phyloP scores from a whole-genome alignment of 2,797 vertebrate species.

The Fundulus diaphanus region DNA sequence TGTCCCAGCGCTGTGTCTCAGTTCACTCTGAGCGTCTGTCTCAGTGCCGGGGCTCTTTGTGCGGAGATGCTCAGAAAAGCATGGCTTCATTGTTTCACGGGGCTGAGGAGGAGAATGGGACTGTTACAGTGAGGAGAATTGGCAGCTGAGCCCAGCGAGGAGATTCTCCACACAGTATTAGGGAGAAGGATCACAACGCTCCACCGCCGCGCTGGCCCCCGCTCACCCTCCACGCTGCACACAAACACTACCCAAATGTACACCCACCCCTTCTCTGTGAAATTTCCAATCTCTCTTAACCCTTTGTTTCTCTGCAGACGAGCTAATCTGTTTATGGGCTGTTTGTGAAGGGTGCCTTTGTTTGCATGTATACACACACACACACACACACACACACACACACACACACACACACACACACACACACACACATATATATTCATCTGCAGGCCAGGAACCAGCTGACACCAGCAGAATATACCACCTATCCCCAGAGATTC shows the following conservation, averaged over 20 bases:
- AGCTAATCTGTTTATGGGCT: constrained; percentile 79
- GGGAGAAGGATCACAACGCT: constrained; percentile 69
- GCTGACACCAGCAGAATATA: constrained; percentile 80
- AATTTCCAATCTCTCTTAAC: constrained; percentile 81
- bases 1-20: constrained; percentile 73
- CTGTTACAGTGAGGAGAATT: constrained; percentile 71
- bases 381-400: constrained; percentile 28
- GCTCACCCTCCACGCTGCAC: constrained; percentile 30
- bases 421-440: constrained; percentile 55
- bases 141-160: constrained; percentile 77
- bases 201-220: constrained; percentile 56
- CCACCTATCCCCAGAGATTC: constrained; percentile 66
- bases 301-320: constrained; percentile 79
- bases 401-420: constrained; percentile 28
- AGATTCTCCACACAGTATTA: constrained; percentile 80
- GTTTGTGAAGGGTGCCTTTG: constrained; percentile 74
- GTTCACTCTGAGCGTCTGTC: constrained; percentile 73
- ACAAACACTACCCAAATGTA: constrained; percentile 19
- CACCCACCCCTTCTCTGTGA: constrained; percentile 72
- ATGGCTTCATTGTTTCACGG: constrained; percentile 70
- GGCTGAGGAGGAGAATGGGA: constrained; percentile 75
- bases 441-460: constrained; percentile 76
- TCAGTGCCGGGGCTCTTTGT: constrained; percentile 74
- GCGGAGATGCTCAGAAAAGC: constrained; percentile 66
- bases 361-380: constrained; percentile 58